Base-by-base conservation (phyloP, 2,888 invertebrate species). In the Cheilosia scutellata region DNA sequence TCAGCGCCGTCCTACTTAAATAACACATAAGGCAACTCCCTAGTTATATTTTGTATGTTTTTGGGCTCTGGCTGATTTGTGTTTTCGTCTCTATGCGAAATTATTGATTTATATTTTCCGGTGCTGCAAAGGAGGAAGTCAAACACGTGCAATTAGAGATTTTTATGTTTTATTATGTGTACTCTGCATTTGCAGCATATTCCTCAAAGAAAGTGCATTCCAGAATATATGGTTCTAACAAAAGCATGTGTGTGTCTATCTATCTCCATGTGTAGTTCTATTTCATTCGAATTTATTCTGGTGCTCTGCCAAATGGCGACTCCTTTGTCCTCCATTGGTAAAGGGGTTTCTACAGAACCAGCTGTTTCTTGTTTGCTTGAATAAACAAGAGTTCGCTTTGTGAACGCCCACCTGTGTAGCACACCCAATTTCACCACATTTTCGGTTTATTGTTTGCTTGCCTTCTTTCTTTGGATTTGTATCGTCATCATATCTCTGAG, bases 21-120 rank as follows among this genome's bases (percentile, higher is more conserved):
- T 31, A n/a, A 16, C 11, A 16, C n/a, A 13, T 16, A 20, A 20
- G 13, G 16, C 49, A 33, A 31, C 51, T 57, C 53, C 58, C 29
- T 31, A 49, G 3, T 5, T 33, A 16, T 44, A 13, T n/a, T 31
- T 6, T 49, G 42, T 40, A 40, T 71, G 55, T 9, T 44, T 6
- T 16, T 16, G 7, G 44, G 13, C 42, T 37, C n/a, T 20, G 58
- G 25, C 37, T 5, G 13, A 58, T 40, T 57, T 57, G 16, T 9
- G 4, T 33, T 9, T 33, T n/a, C n/a, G 6, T 16, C 53, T 37
- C 53, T n/a, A 70, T 29, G 68, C 37, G 16, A 63, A 68, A 33
- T 55, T 84, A 84, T 84, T 76, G 84, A 84, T 84, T 84, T 84
- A 75, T 57, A 29, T 42, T 29, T 55, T 49, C 49, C 57, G 37